Evolutionary conservation across 2,113 vertebrate species (phyloP).

Genomic region (Lates calcarifer): DNA sequence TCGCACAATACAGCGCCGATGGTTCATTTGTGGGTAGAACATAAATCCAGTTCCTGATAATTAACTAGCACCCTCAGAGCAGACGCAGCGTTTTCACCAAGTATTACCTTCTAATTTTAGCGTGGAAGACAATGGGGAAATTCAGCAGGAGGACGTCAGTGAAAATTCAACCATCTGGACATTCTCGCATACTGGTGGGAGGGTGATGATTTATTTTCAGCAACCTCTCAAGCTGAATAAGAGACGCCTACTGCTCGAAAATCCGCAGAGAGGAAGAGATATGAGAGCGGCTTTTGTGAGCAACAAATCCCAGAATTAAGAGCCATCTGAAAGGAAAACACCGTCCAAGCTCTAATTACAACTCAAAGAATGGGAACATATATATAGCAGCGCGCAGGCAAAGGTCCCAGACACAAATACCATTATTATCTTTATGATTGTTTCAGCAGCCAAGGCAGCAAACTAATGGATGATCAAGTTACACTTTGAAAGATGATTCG

Average conservation of each 20-base stretch:
- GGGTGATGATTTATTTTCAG: slow-evolving; percentile 79
- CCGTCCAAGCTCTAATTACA: slow-evolving; percentile 68
- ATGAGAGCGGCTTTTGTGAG: slow-evolving; percentile 56
- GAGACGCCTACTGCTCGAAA: slow-evolving; percentile 71
- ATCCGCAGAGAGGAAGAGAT: slow-evolving; percentile 63
- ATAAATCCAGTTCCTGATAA: slow-evolving; percentile 74
- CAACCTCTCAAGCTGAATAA: slow-evolving; percentile 68
- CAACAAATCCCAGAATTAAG: slow-evolving; percentile 76
- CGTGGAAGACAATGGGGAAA: slow-evolving; percentile 75
- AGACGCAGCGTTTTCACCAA: slow-evolving; percentile 71
- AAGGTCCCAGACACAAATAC: slow-evolving; percentile 26
- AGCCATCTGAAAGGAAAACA: slow-evolving; percentile 76
- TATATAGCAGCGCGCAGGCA: slow-evolving; percentile 8
- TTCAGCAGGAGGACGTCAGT: slow-evolving; percentile 74
- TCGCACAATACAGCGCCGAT: slow-evolving; percentile 14
- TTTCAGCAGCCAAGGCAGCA: slow-evolving; percentile 9
- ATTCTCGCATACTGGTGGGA: slow-evolving; percentile 68
- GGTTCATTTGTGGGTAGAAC: slow-evolving; percentile 66
- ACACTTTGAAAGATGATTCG: neutral
- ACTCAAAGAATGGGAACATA: slow-evolving; percentile 18
- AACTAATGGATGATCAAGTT: slow-evolving; percentile 16
- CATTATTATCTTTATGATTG: slow-evolving; percentile 15
- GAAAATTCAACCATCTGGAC: slow-evolving; percentile 80
- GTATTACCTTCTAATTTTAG: slow-evolving; percentile 81
- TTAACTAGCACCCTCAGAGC: slow-evolving; percentile 74